Evolutionary conservation across 2,888 invertebrate genomes (phyloP), one percentile per base, ranked within the genome.

Genomic region (Caenorhabditis sinica): DNA sequence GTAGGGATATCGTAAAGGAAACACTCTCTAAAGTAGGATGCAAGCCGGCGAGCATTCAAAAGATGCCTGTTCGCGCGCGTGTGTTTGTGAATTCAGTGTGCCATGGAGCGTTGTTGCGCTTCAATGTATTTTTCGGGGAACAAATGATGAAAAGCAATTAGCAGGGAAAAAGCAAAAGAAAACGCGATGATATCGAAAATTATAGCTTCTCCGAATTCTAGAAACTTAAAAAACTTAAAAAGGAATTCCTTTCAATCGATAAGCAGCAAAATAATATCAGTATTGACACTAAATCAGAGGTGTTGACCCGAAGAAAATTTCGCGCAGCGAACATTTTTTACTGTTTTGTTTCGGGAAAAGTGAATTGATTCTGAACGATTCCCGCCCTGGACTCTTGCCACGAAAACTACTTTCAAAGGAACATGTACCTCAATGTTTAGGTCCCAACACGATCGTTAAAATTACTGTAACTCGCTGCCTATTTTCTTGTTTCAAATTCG

Each of bases 61-160:
- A 43, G 5, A 17, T n/a, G 6, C 0, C 1, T 5, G 60, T 76
- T 76, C 76, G 49, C 76, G 75, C 75, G 76, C 76, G 61, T 11
- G 56, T 30, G 56, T 23, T 5, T 8, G 36, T 13, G 53, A 49
- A 28, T 30, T n/a, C 1, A 11, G 6, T n/a, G 74, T 66, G 43
- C 74, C 36, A 30, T 75, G 33, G 74, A 56, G 74, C 74, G 45
- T 20, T 13, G 0, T 75, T 65, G 65, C 74, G 6, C 13, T 69
- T 58, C 11, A 17, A 15, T 66, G n/a, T 36, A 8, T 53, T 69
- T 53, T 49, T 69, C 23, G 2, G 33, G 8, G 30, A 30, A 9
- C 28, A 30, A 49, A 33, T 69, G 23, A 36, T 9, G 33, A 20
- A 11, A 33, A 11, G 25, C 15, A 25, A 25, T 40, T 5, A 45